Evolutionary conservation across 2,797 vertebrate species (phyloP), one percentile per base, ranked within the genome.

Genomic region (Diglossa cyanea): DNA sequence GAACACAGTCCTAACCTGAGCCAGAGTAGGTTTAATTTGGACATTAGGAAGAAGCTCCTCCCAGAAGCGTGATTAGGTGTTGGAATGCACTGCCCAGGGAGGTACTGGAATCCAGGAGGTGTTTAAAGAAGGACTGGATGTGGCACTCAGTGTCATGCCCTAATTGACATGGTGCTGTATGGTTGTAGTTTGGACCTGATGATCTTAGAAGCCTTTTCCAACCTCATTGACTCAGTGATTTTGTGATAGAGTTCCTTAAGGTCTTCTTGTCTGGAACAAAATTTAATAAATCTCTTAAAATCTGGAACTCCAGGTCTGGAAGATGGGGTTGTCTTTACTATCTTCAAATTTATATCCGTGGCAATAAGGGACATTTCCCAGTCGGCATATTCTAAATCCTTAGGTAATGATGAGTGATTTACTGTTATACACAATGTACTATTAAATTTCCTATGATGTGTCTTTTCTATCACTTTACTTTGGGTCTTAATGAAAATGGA

Each of bases 11-110:
- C 45, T 30, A 40, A 54, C 3, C 30, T 40, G 25, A 24, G 13
- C 31, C 30, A 31, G 17, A 11, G 25, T 35, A 48, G 30, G 10
- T 62, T 77, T 62, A 40, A 6, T 13, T 12, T 23, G 25, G 35
- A 40, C 11, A 31, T 51, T 28, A 67, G 44, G 45, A 37, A 44
- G 61, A 44, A 51, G 18, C 35, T 42, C 9, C 30, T 58, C 28
- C 37, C 18, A 9, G 28, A 53, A 58, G 12, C 0, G 0, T 50
- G n/a, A 37, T 51, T 66, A 60, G 23, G 13, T 19, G 13, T 1
- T 45, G 19, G 62, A 58, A 37, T 67, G 44, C 21, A 10, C 15
- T 50, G 15, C 17, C 45, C 16, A 44, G 17, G 37, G 8, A 39
- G 16, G 18, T 9, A 28, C 2, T 51, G 23, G 82, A 51, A 23